Evolutionary conservation across 2,888 invertebrate genomes (phyloP).

Genomic region (Melikaiella ostensackeni): DNA sequence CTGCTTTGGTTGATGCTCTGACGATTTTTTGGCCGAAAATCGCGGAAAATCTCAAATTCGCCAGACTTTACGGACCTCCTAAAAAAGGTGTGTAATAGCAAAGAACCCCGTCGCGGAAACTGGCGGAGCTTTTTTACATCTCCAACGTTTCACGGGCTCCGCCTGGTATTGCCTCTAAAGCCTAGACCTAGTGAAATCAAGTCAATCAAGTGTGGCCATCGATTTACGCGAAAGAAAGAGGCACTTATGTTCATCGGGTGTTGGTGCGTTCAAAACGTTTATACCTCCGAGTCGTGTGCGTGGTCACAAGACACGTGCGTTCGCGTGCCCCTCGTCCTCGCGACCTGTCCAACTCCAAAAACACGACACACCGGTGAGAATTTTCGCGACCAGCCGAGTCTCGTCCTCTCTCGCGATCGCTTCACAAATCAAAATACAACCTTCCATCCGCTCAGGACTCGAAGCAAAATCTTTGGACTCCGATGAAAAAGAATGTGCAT

Average conservation of each 20-base stretch:
- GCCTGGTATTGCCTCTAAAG: slow-evolving; percentile 15
- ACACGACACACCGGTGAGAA: slow-evolving; percentile 28
- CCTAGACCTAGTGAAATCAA: slow-evolving; percentile 55
- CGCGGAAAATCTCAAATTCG: slow-evolving; percentile 64
- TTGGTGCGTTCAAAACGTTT: slow-evolving; percentile 61
- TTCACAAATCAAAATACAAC: slow-evolving; percentile 29
- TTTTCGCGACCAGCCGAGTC: slow-evolving; percentile 11
- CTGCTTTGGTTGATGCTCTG: slow-evolving; percentile 74
- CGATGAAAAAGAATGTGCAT: not conserved
- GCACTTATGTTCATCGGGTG: slow-evolving; percentile 60
- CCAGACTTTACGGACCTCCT: slow-evolving; percentile 63
- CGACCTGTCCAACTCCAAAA: slow-evolving; percentile 16
- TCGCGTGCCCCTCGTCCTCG: slow-evolving; percentile 43
- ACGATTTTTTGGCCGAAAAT: slow-evolving; percentile 67
- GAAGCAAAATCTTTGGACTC: not conserved
- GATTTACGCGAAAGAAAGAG: slow-evolving; percentile 65
- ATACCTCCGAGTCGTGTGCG: slow-evolving; percentile 45
- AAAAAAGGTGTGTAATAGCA: slow-evolving; percentile 67
- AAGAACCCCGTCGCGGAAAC: slow-evolving; percentile 45
- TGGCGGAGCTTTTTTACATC: slow-evolving; percentile 43
- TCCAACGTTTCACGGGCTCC: slow-evolving; percentile 13
- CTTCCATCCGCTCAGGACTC: not conserved
- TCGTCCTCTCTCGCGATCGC: slow-evolving; percentile 18
- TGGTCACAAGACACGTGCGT: slow-evolving; percentile 57
- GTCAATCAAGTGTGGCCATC: slow-evolving; percentile 70